A percentile compares a stretch with the other conserved stretches of the same genome.
Evolutionary conservation across 2,888 invertebrate species (phyloP).

Genomic region (Trissonchulus latispiculum): DNA sequence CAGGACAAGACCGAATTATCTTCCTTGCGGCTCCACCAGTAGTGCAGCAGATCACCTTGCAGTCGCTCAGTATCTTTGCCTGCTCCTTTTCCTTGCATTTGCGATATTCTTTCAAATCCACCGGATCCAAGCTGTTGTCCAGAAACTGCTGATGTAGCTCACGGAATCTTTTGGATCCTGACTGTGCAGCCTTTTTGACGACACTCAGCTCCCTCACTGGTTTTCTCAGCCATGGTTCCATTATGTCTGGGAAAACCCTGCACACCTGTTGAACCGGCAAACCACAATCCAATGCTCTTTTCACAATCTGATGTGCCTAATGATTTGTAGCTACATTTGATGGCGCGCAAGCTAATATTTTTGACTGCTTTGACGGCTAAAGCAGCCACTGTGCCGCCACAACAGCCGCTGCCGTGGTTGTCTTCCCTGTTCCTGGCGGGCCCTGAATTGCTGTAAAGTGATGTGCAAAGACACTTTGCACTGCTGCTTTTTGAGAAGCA

Average conservation of each 20-base stretch:
- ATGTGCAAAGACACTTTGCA: no score
- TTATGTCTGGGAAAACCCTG: not conserved
- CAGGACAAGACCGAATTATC: not conserved
- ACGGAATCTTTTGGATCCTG: not conserved
- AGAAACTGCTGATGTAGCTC: not conserved
- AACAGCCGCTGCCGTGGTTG: not conserved
- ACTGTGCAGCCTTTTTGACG: not conserved
- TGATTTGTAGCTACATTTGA: not conserved
- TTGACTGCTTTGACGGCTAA: not conserved
- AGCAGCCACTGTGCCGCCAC: not conserved
- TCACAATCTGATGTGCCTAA: not conserved
- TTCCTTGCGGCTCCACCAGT: not conserved
- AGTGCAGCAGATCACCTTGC: not conserved
- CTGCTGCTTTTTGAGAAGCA: no score
- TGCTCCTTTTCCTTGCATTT: not conserved
- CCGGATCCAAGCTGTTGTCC: not conserved
- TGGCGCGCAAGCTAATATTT: not conserved
- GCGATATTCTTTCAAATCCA: not conserved
- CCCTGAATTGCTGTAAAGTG: not conserved
- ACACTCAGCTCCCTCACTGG: not conserved
- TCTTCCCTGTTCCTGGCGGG: constrained; percentile 2
- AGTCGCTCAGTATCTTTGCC: not conserved
- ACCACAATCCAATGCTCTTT: no score
- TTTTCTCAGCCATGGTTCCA: not conserved
- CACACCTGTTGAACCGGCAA: no score